These are phyloP conservation scores for Deroplatys truncata DNA, from an alignment of 2,888 invertebrate species.

Conservation along the genomic window DNA sequence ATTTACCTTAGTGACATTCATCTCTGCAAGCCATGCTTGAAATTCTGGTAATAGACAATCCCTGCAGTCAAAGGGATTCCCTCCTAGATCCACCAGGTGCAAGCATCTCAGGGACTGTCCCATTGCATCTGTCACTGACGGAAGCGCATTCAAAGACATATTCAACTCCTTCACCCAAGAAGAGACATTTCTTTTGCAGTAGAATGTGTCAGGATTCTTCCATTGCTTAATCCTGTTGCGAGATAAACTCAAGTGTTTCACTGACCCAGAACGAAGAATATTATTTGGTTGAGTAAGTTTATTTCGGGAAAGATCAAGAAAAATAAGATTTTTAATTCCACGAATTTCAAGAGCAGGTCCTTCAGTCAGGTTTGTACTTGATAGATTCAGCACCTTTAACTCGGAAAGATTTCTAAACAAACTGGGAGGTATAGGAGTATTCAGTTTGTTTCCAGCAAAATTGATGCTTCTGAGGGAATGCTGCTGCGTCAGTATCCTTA, in stretches of 20 bases:
- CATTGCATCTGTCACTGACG: not conserved
- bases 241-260: not conserved
- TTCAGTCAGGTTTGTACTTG: not conserved
- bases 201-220: not conserved
- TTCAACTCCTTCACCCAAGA: constrained; percentile 7
- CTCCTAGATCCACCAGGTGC: constrained; percentile 16
- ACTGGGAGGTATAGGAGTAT: not conserved
- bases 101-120: not conserved
- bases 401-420: not conserved
- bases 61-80: constrained; percentile 22
- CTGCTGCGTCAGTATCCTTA: not conserved
- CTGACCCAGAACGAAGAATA: not conserved
- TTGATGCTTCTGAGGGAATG: not conserved
- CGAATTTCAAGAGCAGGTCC: not conserved
- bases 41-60: constrained; percentile 9
- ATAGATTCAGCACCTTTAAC: not conserved
- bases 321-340: not conserved
- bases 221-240: not conserved
- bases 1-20: not conserved
- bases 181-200: not conserved
- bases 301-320: constrained; percentile 21
- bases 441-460: not conserved
- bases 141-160: constrained; percentile 9
- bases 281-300: not conserved
- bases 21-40: constrained; percentile 2